These are phyloP conservation scores for Neoarius graeffei DNA, from an alignment of 2,113 vertebrate species.

Conservation along the genomic window DNA sequence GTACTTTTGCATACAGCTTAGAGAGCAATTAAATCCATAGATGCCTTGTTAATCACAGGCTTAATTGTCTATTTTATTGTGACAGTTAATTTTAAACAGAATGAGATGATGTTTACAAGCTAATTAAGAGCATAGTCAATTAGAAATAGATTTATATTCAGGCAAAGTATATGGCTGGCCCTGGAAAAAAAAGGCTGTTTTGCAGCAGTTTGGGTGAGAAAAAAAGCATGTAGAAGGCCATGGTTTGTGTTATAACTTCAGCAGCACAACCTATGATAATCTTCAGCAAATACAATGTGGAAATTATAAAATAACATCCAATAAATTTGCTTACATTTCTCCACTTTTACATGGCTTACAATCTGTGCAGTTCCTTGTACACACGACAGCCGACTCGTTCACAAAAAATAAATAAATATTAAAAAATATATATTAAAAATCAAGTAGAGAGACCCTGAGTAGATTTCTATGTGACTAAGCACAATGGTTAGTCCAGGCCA, in stretches of 20 bases:
- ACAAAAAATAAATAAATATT: not conserved
- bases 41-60: conserved; percentile 34
- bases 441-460: conserved; percentile 55
- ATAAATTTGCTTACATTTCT: conserved; percentile 40
- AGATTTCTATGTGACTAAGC: no score
- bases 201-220: conserved; percentile 60
- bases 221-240: not conserved
- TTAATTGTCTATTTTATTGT: conserved; percentile 18
- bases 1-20: conserved; percentile 6
- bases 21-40: not conserved
- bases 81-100: conserved; percentile 29
- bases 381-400: conserved; percentile 54
- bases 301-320: conserved; percentile 31
- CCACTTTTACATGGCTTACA: conserved; percentile 37
- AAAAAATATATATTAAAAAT: conserved; percentile 37
- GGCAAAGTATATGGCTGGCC: conserved; percentile 18
- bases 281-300: not conserved
- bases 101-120: conserved; percentile 28
- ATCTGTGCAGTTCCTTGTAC: conserved; percentile 64
- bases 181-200: not conserved
- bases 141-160: conserved; percentile 58
- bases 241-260: conserved; percentile 1
- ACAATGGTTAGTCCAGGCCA: conserved; percentile 63
- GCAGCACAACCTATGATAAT: not conserved
- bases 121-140: conserved; percentile 52